These are phyloP conservation scores for Cavia porcellus DNA, from an alignment of 2,113 vertebrate species.

Conservation along the genomic window DNA sequence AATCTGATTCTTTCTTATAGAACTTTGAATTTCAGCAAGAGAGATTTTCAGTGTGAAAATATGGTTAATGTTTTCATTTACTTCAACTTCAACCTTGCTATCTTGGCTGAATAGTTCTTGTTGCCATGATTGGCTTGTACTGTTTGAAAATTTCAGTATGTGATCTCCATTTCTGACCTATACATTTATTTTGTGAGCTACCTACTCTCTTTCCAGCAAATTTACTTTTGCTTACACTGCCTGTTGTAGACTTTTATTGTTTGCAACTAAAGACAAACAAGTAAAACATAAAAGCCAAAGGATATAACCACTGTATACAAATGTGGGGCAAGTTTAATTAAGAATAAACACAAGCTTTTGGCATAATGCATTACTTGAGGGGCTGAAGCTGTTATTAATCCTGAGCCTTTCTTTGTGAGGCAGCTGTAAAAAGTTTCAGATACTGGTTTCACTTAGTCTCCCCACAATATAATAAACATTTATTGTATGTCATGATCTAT, in stretches of 20 bases:
- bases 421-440: not conserved
- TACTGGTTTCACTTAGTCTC: not conserved
- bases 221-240: conserved; percentile 46
- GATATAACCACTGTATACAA: not conserved
- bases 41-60: conserved; percentile 1
- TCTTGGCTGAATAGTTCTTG: not conserved
- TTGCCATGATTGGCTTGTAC: not conserved
- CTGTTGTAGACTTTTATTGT: conserved; percentile 59
- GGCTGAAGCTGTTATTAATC: not conserved
- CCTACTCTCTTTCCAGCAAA: conserved; percentile 57
- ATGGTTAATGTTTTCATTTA: not conserved
- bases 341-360: conserved; percentile 52
- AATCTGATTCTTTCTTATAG: conserved; percentile 7
- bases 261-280: conserved; percentile 28
- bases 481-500: not conserved
- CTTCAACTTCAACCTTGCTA: not conserved
- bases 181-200: conserved; percentile 34
- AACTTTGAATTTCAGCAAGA: not conserved
- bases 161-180: conserved; percentile 36
- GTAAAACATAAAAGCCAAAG: conserved; percentile 19
- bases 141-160: not conserved
- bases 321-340: conserved; percentile 60
- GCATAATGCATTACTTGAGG: conserved; percentile 28
- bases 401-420: not conserved
- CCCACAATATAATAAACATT: conserved; percentile 4